Evolutionary conservation across 1,140 invertebrate genomes (phyloP), one percentile per base, ranked within the genome.

Genomic region (Pseudoatta argentina): DNA sequence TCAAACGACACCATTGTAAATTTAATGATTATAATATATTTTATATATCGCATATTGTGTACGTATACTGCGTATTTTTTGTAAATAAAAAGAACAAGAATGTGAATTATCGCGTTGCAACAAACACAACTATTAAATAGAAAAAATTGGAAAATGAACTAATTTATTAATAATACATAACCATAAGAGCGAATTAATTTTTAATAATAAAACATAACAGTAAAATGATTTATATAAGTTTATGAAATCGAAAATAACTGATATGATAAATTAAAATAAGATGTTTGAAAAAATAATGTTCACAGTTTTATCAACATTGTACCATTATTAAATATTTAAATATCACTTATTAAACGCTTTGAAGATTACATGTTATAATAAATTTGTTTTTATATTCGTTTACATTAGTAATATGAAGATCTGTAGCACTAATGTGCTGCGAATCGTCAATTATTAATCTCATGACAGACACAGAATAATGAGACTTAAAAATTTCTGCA

Each of bases 321-420:
- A 12, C 21, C 59, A 63, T 27, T 44, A 24, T 27, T 76, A 21
- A 21, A 21, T 21, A 3, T 63, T 44, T n/a, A 34, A 44, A 14
- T 57, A 51, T 77, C 34, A 63, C 59, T 78, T 64, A 44, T n/a
- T 63, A 10, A 30, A 4, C 8, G 1, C 8, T 34, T 6, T 34
- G 8, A 79, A 3, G 53, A 27, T 27, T 21, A 30, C 27, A 30
- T 66, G 51, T 88, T 39, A 89, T 27, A 95, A 90, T 92, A 96
- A 0, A 93, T 30, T 34, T 72, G 0, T 39, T 85, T 72, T 95
- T 95, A 14, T 81, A 93, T 3, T 57, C 57, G 44, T 87, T 44
- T 55, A 93, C 78, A n/a, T 93, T 24, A 8, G 85, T 89, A 30
- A 93, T 87, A 34, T 64, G 85, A 57, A 79, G 21, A 10, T 69